Conservation (phyloP, 2,888 invertebrate genomes). For the Clivina fossor region DNA sequence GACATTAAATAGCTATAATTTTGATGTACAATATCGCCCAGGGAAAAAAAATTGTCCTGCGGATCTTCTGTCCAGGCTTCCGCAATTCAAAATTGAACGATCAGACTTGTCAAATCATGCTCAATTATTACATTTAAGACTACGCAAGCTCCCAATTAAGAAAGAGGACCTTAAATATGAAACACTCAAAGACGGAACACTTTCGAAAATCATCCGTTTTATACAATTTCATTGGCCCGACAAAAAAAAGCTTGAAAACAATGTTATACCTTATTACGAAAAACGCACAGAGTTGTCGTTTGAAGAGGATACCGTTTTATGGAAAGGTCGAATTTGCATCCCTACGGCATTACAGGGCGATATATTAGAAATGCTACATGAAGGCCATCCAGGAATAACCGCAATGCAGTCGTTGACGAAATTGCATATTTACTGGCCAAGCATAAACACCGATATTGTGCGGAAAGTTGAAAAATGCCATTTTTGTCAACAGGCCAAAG, state of each 20-base stretch:
- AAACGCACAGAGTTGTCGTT: conserved; percentile 3
- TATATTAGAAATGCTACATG: conserved; percentile 11
- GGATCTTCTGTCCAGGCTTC: no score
- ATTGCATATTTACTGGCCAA: conserved; percentile 4
- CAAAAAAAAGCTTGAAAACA: no score
- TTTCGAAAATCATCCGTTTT: no score
- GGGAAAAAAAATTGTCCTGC: conserved; percentile 1
- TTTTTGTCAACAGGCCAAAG: conserved; percentile 6
- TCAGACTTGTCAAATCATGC: no score
- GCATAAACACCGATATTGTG: no score
- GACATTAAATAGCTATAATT: conserved; percentile 44
- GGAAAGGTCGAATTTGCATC: conserved; percentile 7
- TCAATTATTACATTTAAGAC: no score
- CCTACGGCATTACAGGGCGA: not conserved
- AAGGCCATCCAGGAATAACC: conserved; percentile 8
- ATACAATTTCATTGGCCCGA: no score
- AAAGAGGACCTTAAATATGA: no score
- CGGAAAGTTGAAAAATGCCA: no score
- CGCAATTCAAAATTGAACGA: no score
- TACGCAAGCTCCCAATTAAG: no score
- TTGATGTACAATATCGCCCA: conserved; percentile 12
- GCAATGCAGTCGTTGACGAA: conserved; percentile 6
- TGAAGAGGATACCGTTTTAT: conserved; percentile 1
- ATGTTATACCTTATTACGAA: conserved; percentile 1
- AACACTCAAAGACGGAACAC: no score